phyloP scores from a whole-genome alignment of 92 coral and sea anemone species.

The Phenganax marumi region DNA sequence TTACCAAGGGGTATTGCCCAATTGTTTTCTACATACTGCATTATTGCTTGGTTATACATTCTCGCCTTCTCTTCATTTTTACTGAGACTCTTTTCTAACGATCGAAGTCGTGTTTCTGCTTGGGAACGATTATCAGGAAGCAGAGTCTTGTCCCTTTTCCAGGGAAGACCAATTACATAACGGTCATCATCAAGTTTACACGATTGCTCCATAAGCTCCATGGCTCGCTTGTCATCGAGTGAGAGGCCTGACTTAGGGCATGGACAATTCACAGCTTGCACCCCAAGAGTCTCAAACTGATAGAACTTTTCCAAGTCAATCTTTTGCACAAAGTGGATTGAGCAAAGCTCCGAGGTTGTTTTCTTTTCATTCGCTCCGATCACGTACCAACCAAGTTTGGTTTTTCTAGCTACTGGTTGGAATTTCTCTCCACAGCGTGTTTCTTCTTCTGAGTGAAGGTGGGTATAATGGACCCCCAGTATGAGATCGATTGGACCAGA shows the following conservation, averaged over 20 bases:
- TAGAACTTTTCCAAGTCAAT: conserved; percentile 40
- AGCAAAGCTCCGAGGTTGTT: conserved; percentile 21
- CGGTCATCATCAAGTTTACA: conserved; percentile 23
- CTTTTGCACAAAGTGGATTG: conserved; percentile 6
- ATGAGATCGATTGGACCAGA: conserved; percentile 44
- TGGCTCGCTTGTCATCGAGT: conserved; percentile 46
- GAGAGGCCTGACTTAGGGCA: conserved; percentile 45
- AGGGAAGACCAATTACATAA: conserved; percentile 45
- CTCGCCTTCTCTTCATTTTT: conserved; percentile 44
- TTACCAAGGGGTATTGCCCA: conserved; percentile 43
- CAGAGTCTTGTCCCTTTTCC: conserved; percentile 40
- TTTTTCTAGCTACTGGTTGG: conserved; percentile 39
- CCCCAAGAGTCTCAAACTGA: conserved; percentile 24
- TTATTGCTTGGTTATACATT: conserved; percentile 36
- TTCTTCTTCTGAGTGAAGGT: conserved; percentile 51
- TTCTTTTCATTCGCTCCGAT: conserved; percentile 24
- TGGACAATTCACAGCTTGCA: conserved; percentile 47
- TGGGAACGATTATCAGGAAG: conserved; percentile 47
- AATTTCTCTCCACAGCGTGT: conserved; percentile 25
- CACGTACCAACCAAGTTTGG: conserved; percentile 50
- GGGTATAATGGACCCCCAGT: conserved; percentile 45
- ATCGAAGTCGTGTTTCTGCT: conserved; percentile 43
- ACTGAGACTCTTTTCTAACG: conserved; percentile 30
- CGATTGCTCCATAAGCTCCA: conserved; percentile 50
- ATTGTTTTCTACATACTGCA: conserved; percentile 36